Base-by-base conservation (phyloP, 2,888 invertebrate genomes). In the Stenichneumon culpator region DNA sequence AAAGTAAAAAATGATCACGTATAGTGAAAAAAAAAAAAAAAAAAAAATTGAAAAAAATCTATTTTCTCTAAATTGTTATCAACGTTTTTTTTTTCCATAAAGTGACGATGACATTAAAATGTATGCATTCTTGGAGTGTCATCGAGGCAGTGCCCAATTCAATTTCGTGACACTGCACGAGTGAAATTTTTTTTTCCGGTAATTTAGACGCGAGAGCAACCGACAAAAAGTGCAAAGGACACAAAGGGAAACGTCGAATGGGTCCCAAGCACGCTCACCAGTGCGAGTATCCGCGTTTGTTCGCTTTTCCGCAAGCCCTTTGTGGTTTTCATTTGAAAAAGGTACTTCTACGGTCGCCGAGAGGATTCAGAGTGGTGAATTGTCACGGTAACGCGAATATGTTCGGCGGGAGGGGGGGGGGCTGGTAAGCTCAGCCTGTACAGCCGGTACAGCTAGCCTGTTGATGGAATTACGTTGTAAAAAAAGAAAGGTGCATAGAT, bases 391-490 rank as follows among this genome's bases (percentile, higher is more conserved):
- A 14, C 57, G 25, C 25, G 57, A 57, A 22, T 57, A 57, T 57
- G 57, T 57, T 57, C 25, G 14, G 54, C 0, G 57, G 11, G 11
- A 11, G 4, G 16, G 44, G 16, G 4, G 4, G 25, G 4, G 4
- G 44, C 0, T 11, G 39, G 11, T 57, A 57, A 57, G 57, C 57
- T 57, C 57, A 57, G 11, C 57, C 25, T 1, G 57, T 11, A 14
- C 22, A 22, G 57, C 57, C 25, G 3, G 57, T 11, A 14, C 22
- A 22, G 57, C 57, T 57, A 22, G 57, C 25, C 57, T 25, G 57
- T 57, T 57, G 57, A 57, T 57, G 57, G 57, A 57, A 57, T 57
- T 57, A 57, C 57, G 25, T 25, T 25, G 14, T 57, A 57, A 57
- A n/a, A 39, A 54, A 57, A 63, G 32, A 74, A 44, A 19, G 19